Percentiles rank a stretch among this genome's conserved stretches.
Evolutionary conservation across 2,888 invertebrate species (phyloP).

Genomic region (Campopleginae sp.): DNA sequence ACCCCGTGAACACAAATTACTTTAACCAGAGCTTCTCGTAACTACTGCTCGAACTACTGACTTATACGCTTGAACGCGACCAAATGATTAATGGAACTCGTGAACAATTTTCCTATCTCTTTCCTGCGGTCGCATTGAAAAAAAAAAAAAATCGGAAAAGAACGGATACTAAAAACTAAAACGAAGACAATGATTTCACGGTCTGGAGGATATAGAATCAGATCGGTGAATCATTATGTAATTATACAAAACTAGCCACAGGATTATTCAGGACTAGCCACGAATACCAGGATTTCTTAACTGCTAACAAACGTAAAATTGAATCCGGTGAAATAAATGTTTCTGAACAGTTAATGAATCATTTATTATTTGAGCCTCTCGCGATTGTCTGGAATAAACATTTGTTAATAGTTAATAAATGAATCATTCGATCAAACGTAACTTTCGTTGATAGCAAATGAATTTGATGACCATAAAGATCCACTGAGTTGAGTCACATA

Average conservation of each 20-base stretch:
- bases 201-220: background rate
- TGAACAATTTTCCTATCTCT: constrained; percentile 42
- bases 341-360: too few relatives aligned
- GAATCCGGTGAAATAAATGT: too few relatives aligned
- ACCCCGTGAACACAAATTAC: constrained; percentile 69
- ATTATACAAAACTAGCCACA: too few relatives aligned
- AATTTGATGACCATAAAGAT: too few relatives aligned
- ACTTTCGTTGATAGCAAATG: too few relatives aligned
- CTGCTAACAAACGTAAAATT: too few relatives aligned
- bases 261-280: background rate
- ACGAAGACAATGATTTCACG: background rate
- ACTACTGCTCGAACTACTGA: constrained; percentile 63
- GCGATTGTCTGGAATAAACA: too few relatives aligned
- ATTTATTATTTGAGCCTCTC: too few relatives aligned
- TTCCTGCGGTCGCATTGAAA: background rate
- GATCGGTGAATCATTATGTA: background rate
- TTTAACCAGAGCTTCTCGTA: constrained; percentile 66
- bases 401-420: too few relatives aligned
- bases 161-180: background rate
- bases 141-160: background rate
- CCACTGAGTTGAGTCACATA: too few relatives aligned
- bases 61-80: constrained; percentile 57
- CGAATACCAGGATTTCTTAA: too few relatives aligned
- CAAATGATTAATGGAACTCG: constrained; percentile 70
- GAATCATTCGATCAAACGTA: too few relatives aligned